These are phyloP conservation scores for Chymomyza procnemis DNA, from an alignment of 2,888 invertebrate species.

Conservation along the genomic window DNA sequence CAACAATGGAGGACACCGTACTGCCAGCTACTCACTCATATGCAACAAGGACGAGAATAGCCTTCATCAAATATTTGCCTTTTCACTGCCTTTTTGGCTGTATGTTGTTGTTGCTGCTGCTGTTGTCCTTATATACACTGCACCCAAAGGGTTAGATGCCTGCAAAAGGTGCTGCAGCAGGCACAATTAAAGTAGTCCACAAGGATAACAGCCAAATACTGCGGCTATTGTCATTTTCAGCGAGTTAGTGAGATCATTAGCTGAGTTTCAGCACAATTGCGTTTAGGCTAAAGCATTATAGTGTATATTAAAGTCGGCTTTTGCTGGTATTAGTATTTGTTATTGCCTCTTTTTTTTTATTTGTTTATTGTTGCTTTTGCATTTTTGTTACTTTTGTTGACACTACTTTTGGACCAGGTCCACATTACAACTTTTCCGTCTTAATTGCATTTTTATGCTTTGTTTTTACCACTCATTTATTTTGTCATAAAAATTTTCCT, in stretches of 20 bases:
- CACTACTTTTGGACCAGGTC: constrained; percentile 22
- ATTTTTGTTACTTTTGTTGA: constrained; percentile 4
- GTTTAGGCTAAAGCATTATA: no score
- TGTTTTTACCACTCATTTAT: constrained; percentile 50
- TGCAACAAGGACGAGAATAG: constrained; percentile 31
- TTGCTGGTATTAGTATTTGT: constrained; percentile 28
- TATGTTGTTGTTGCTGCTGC: constrained; percentile 31
- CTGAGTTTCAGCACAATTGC: no score
- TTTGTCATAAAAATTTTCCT: constrained; percentile 50
- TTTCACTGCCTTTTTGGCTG: constrained; percentile 23
- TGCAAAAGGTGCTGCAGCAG: no score
- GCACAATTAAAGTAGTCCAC: no score
- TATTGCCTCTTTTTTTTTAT: constrained; percentile 34
- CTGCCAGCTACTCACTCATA: constrained; percentile 1
- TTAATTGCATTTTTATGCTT: constrained; percentile 46
- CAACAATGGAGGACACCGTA: constrained; percentile 14
- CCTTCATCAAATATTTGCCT: constrained; percentile 47
- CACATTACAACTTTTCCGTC: constrained; percentile 25
- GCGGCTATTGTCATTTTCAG: no score
- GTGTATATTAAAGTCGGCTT: no score
- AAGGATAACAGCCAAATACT: no score
- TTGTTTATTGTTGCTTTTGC: constrained; percentile 30
- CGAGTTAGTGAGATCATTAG: no score
- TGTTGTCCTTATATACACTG: background rate
- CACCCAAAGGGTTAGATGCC: no score